These are phyloP conservation scores for Hucho hucho DNA, from an alignment of 2,113 vertebrate species.

Conservation along the genomic window DNA sequence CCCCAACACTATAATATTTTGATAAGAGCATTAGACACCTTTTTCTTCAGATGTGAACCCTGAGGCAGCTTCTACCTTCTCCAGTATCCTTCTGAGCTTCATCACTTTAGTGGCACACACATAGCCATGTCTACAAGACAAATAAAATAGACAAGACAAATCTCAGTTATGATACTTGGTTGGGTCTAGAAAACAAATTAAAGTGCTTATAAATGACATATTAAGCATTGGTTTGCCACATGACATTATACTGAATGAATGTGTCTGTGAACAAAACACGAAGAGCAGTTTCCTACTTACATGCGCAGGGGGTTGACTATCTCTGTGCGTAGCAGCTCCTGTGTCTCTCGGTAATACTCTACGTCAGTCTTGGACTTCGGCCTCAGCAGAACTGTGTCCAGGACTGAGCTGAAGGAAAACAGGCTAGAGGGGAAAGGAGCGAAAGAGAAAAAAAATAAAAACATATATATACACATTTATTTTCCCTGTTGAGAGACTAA, in stretches of 20 bases:
- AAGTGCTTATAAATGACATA: too few relatives aligned
- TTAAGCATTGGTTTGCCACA: too few relatives aligned
- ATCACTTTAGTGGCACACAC: conserved; percentile 99
- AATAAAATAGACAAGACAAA: neutral
- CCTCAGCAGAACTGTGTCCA: conserved; percentile 95
- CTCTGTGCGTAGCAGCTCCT: conserved; percentile 92
- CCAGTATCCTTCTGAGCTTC: conserved; percentile 96
- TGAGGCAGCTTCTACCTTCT: conserved; percentile 96
- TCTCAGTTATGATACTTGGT: too few relatives aligned
- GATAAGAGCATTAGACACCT: conserved; percentile 68
- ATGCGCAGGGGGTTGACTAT: conserved; percentile 97
- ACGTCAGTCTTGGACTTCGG: conserved; percentile 95
- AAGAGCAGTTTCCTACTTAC: conserved; percentile 72
- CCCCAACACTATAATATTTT: neutral
- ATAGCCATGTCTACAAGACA: conserved; percentile 86
- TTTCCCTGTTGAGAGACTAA: too few relatives aligned
- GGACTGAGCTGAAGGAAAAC: conserved; percentile 96
- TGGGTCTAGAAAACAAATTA: too few relatives aligned
- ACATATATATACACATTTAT: too few relatives aligned
- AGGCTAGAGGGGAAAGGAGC: conserved; percentile 72
- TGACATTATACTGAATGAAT: neutral
- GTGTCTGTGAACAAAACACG: neutral
- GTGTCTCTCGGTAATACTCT: conserved; percentile 95
- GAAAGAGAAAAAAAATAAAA: neutral
- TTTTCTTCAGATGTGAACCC: conserved; percentile 99